Base-by-base conservation (phyloP, 2,888 invertebrate species). In the Trachelus stipa region DNA sequence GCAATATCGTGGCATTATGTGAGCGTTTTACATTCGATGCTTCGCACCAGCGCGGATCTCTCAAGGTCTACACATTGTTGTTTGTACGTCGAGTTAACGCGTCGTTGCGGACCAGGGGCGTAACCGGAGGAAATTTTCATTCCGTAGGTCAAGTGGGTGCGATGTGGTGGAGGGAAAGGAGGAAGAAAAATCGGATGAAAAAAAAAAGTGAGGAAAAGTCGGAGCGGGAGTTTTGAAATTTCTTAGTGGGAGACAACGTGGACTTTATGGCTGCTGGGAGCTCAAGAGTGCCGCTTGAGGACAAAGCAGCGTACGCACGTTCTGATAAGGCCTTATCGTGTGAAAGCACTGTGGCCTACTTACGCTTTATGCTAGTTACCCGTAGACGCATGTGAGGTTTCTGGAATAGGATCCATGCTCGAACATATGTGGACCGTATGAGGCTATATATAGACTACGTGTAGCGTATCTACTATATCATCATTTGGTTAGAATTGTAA, bases 311-410 rank as follows among this genome's bases (percentile, higher is more conserved):
- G 79, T 79, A 84, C 86, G 87, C 83, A 86, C 83, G 84, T 85
- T 85, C 86, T 87, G 90, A 90, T 90, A 90, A 90, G 87, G 86
- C 85, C 87, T 90, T 90, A 90, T 90, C 90, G 88, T 90, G 90
- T 90, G 90, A 90, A 90, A 90, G 90, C 90, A 89, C 90, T 88
- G 87, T 90, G 90, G 90, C 90, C 90, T 90, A 90, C 90, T 89
- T 90, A 87, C 85, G 86, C 85, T 77, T 23, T 73, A 40, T 56
- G 73, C 69, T 75, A 75, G 73, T 56, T 56, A 56, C 56, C 15
- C 56, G 56, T 56, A 56, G 23, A 56, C 56, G 56, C 23, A 56
- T 56, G 2, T 23, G 56, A 56, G 56, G 56, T 56, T 56, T 56
- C 56, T 56, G 23, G 56, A 56, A 9, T 56, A 23, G 56, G 23